These are phyloP conservation scores for Palloptera scutellata DNA, from an alignment of 2,888 invertebrate species.

Conservation along the genomic window DNA sequence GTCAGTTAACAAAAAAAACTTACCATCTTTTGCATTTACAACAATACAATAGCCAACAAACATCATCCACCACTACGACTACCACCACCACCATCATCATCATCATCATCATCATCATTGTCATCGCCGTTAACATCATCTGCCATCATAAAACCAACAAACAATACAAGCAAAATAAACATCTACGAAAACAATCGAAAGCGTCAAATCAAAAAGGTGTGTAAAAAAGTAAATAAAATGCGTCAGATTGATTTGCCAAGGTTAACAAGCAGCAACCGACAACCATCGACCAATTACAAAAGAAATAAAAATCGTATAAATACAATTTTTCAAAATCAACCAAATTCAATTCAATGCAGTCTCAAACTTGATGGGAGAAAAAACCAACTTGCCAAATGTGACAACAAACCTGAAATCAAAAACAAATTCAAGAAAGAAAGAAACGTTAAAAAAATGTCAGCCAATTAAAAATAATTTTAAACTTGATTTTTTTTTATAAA, in stretches of 20 bases:
- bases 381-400: background rate
- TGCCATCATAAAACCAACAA: background rate
- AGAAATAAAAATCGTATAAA: background rate
- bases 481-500: background rate
- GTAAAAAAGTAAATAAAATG: conserved; percentile 1
- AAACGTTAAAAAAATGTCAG: background rate
- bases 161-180: background rate
- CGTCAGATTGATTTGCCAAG: conserved; percentile 34
- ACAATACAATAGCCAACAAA: too few relatives aligned
- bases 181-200: background rate
- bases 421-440: background rate
- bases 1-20: too few relatives aligned
- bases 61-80: too few relatives aligned
- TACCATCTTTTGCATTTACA: too few relatives aligned
- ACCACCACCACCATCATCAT: too few relatives aligned
- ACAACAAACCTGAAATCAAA: background rate
- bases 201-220: background rate
- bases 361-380: background rate
- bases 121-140: background rate
- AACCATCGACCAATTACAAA: conserved; percentile 3
- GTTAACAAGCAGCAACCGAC: conserved; percentile 13
- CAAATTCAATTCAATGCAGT: too few relatives aligned
- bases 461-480: background rate
- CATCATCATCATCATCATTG: too few relatives aligned
- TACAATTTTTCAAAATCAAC: too few relatives aligned